A percentile compares a stretch with the other conserved stretches of the same genome.
Conservation (phyloP, 2,797 vertebrate species). For the Esox masquinongy region DNA sequence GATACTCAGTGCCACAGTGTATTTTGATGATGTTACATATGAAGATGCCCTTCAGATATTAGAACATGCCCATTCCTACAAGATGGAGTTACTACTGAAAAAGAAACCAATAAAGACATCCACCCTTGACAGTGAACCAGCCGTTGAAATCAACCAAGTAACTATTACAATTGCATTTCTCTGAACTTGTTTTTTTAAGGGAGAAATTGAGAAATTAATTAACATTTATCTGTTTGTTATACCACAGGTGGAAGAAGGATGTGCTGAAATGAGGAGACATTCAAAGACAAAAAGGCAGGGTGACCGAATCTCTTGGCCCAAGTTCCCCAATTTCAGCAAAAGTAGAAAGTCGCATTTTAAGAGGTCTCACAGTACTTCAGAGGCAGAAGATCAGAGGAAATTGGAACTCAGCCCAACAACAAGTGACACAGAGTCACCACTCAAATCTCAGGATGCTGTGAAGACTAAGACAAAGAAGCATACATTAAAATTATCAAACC, state of each 20-base stretch:
- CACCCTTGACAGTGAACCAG: slow-evolving; percentile 61
- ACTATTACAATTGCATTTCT: slow-evolving; percentile 44
- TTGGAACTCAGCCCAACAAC: slow-evolving; percentile 84
- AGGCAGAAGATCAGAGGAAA: slow-evolving; percentile 83
- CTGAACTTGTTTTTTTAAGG: slow-evolving; percentile 6
- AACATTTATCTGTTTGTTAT: slow-evolving; percentile 39
- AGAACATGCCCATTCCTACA: slow-evolving; percentile 91
- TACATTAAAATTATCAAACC: slow-evolving; percentile 75
- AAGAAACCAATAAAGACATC: slow-evolving; percentile 72
- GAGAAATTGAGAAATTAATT: slow-evolving; percentile 3
- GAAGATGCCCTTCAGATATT: slow-evolving; percentile 96
- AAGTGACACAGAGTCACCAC: slow-evolving; percentile 86
- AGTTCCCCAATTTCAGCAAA: slow-evolving; percentile 86
- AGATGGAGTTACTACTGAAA: slow-evolving; percentile 88
- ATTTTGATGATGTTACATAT: slow-evolving; percentile 92
- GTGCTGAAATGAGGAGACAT: slow-evolving; percentile 72
- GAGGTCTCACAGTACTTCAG: slow-evolving; percentile 93
- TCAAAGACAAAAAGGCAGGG: slow-evolving; percentile 80
- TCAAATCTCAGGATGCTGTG: slow-evolving; percentile 71
- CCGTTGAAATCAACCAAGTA: slow-evolving; percentile 63
- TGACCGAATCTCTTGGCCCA: slow-evolving; percentile 92
- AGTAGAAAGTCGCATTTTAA: slow-evolving; percentile 79
- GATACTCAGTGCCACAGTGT: slow-evolving; percentile 91
- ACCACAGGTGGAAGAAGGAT: slow-evolving; percentile 69
- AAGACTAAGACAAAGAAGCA: slow-evolving; percentile 76